Evolutionary conservation across 2,888 invertebrate species (phyloP).

Genomic region (Camptogramma bilineatum): DNA sequence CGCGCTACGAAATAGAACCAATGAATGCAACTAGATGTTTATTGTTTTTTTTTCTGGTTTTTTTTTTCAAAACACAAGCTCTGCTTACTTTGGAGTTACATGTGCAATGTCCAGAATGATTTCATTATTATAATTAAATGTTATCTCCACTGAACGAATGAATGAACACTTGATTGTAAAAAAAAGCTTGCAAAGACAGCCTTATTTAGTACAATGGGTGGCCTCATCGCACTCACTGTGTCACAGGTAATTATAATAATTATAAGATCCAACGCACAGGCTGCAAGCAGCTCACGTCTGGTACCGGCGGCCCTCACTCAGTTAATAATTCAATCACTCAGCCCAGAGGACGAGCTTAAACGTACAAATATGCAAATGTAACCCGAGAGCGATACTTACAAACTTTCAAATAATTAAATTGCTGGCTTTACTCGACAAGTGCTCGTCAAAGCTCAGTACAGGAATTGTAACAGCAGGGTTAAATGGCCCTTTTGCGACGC

Average conservation of each 20-base stretch:
- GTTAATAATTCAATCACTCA: conserved; percentile 81
- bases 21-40: too few species aligned
- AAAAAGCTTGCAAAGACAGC: background rate
- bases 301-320: conserved; percentile 65
- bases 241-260: conserved; percentile 67
- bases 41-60: too few species aligned
- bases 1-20: conserved; percentile 1
- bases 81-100: too few species aligned
- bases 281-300: conserved; percentile 70
- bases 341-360: conserved; percentile 59
- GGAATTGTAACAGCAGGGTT: background rate
- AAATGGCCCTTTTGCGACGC: too few species aligned
- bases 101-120: too few species aligned
- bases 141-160: too few species aligned
- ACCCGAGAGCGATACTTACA: conserved; percentile 57
- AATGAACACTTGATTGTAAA: background rate
- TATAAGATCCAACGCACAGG: conserved; percentile 55
- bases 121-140: too few species aligned
- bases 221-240: too few species aligned
- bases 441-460: background rate
- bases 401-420: conserved; percentile 70
- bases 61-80: too few species aligned
- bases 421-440: conserved; percentile 11
- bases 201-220: too few species aligned
- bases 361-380: conserved; percentile 76